Conservation (phyloP, 2,113 vertebrate genomes). For the Chaetura pelagica region DNA sequence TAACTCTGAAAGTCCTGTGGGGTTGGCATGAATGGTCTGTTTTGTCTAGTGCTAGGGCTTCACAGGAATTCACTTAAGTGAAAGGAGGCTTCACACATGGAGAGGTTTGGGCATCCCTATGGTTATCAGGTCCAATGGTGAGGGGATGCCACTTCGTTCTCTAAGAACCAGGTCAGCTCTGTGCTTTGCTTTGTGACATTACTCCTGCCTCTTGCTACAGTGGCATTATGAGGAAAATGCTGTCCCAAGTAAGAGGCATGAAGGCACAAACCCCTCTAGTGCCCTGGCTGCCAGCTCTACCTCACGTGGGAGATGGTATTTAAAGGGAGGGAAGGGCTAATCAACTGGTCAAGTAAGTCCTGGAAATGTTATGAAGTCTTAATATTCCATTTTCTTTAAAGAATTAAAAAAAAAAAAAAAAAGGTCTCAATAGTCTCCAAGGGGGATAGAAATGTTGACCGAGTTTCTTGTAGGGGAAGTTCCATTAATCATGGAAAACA, state of each 20-base stretch:
- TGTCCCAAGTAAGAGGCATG: background rate
- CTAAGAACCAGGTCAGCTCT: background rate
- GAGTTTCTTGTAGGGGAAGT: constrained; percentile 35
- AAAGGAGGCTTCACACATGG: background rate
- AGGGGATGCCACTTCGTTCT: background rate
- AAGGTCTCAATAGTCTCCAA: constrained; percentile 28
- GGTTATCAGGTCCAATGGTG: background rate
- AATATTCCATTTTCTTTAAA: constrained; percentile 20
- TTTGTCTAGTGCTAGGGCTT: background rate
- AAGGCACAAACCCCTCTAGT: background rate
- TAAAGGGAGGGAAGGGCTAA: background rate
- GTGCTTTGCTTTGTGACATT: background rate
- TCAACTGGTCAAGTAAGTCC: constrained; percentile 7
- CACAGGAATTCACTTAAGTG: background rate
- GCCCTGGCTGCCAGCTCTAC: background rate
- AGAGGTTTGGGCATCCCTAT: rapidly evolving
- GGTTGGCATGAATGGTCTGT: background rate
- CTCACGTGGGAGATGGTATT: background rate
- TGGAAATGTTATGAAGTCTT: constrained; percentile 36
- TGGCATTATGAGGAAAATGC: background rate
- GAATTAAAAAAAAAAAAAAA: no score
- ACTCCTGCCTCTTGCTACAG: background rate
- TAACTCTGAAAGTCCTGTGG: constrained; percentile 24
- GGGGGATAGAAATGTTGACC: constrained; percentile 57
- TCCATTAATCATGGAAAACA: constrained; percentile 69